A percentile compares a stretch with the other conserved stretches of the same genome.
phyloP scores from a whole-genome alignment of 2,888 invertebrate genomes.

The Nudaria mundana region DNA sequence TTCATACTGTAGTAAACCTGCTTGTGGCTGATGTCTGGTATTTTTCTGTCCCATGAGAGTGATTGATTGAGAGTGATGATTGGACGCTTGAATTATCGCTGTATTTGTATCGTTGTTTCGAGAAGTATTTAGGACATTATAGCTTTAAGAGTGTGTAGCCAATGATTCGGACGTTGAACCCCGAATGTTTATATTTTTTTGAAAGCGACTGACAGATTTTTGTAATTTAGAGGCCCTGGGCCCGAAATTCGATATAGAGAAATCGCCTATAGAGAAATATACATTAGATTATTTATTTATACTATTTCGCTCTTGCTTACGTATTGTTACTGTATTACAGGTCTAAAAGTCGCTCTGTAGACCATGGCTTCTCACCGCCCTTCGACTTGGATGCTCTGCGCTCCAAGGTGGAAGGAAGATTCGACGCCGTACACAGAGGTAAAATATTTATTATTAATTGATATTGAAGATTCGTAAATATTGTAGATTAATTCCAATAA shows the following conservation, averaged over 20 bases:
- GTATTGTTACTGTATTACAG: slow-evolving; percentile 73
- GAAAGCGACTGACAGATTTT: neutral
- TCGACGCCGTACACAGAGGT: slow-evolving; percentile 88
- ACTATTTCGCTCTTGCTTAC: slow-evolving; percentile 7
- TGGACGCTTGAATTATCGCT: no score
- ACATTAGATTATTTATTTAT: neutral
- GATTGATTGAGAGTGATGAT: no score
- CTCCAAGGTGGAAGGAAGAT: slow-evolving; percentile 92
- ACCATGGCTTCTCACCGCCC: slow-evolving; percentile 92
- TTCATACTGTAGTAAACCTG: no score
- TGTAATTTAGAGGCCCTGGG: neutral
- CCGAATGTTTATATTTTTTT: slow-evolving; percentile 34
- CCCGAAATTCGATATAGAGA: neutral
- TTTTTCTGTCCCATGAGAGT: no score
- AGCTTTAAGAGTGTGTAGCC: slow-evolving; percentile 44
- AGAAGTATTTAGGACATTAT: slow-evolving; percentile 58
- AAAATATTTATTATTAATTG: slow-evolving; percentile 7
- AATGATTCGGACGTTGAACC: slow-evolving; percentile 61
- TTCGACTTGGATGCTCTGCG: slow-evolving; percentile 92
- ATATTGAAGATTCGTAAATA: no score
- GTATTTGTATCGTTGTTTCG: slow-evolving; percentile 45
- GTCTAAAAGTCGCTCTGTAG: slow-evolving; percentile 95
- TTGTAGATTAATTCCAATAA: no score
- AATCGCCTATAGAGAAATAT: neutral
- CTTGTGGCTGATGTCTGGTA: slow-evolving; percentile 9